phyloP scores from a whole-genome alignment of 2,888 invertebrate genomes.

The Monoplex corrugatus region DNA sequence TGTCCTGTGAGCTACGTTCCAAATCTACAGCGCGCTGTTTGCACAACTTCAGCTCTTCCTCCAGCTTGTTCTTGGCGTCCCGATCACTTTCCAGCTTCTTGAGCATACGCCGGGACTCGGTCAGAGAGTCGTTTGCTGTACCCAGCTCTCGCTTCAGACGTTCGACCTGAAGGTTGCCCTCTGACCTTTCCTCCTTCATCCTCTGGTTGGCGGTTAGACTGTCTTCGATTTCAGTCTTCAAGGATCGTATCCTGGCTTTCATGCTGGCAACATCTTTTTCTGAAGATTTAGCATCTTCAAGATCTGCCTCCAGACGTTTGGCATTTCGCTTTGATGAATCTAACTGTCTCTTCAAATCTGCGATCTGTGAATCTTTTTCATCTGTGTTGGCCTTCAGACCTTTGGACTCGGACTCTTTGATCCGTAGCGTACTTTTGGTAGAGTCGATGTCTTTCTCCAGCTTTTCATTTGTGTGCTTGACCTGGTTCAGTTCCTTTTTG shows the following conservation, averaged over 20 bases:
- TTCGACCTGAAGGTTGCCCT: conserved; percentile 58
- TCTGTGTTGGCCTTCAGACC: conserved; percentile 45
- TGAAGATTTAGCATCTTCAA: conserved; percentile 32
- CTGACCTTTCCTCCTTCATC: conserved; percentile 61
- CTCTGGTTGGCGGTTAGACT: conserved; percentile 56
- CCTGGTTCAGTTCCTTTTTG: conserved; percentile 59
- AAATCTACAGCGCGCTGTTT: background rate
- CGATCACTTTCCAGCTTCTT: conserved; percentile 42
- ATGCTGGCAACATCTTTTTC: conserved; percentile 52
- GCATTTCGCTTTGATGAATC: conserved; percentile 46
- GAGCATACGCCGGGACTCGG: conserved; percentile 22
- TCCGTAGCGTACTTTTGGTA: conserved; percentile 16
- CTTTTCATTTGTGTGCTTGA: conserved; percentile 58
- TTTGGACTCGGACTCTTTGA: conserved; percentile 49
- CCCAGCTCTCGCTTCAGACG: conserved; percentile 47
- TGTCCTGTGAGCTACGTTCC: background rate
- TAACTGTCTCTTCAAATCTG: conserved; percentile 43
- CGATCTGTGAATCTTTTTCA: conserved; percentile 47
- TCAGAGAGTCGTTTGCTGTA: conserved; percentile 32
- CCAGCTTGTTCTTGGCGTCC: background rate
- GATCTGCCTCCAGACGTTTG: conserved; percentile 47
- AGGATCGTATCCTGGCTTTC: conserved; percentile 53
- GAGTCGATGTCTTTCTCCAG: conserved; percentile 50
- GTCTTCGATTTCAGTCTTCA: conserved; percentile 61
- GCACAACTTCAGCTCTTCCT: conserved; percentile 22